phyloP scores from a whole-genome alignment of 2,888 invertebrate genomes.

The Priocnemis perturbator region DNA sequence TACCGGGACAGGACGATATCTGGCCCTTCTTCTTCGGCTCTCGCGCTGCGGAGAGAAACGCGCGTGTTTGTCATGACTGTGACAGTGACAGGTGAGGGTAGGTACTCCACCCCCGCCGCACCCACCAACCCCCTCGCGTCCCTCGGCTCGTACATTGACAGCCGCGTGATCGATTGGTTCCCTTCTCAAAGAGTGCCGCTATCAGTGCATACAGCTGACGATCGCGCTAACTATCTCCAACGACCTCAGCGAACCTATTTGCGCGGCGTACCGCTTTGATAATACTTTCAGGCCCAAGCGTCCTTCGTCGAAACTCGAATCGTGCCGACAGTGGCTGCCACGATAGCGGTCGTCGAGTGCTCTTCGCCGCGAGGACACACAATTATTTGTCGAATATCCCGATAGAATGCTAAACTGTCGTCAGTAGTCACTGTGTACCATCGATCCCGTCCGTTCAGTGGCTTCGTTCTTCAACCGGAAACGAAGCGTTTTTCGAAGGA shows the following conservation, averaged over 20 bases:
- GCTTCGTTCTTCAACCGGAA: no score
- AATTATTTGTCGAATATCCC: no score
- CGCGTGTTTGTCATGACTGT: conserved; percentile 41
- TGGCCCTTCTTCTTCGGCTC: conserved; percentile 26
- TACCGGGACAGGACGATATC: conserved; percentile 35
- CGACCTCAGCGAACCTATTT: conserved; percentile 31
- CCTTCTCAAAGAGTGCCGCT: conserved; percentile 63
- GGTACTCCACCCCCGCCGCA: conserved; percentile 32
- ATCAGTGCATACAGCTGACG: conserved; percentile 49
- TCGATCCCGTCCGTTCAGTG: no score
- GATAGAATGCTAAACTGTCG: no score
- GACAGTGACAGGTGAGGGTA: conserved; percentile 61
- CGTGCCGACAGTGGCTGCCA: no score
- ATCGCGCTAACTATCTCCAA: conserved; percentile 45
- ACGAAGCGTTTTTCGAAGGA: no score
- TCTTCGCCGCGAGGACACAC: no score
- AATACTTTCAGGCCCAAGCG: no score
- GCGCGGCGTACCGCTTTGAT: background rate
- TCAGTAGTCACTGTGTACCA: no score
- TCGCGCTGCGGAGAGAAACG: conserved; percentile 6
- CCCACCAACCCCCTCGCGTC: background rate
- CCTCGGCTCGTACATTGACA: conserved; percentile 49
- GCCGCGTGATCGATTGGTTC: conserved; percentile 61
- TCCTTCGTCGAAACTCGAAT: no score
- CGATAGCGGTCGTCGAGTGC: no score